Conservation (phyloP, 35 echinoderm and acorn worm species). For the Apostichopus parvimensis region DNA sequence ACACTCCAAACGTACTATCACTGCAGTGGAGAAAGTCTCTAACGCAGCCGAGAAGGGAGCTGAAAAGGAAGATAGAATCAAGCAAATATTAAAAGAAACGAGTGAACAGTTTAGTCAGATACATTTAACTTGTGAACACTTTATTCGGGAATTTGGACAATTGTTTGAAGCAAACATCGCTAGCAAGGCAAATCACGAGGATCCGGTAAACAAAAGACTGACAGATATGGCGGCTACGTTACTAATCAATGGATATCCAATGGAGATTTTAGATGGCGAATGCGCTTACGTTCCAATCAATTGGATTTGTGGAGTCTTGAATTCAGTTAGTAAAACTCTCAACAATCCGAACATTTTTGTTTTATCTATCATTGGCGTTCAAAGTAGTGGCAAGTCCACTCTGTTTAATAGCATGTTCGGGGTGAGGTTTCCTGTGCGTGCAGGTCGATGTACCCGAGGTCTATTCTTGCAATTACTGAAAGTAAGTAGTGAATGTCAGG, state of each 20-base stretch:
- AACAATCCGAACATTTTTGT: not conserved
- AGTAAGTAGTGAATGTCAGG: not conserved
- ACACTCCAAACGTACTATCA: too few relatives aligned
- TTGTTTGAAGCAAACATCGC: not conserved
- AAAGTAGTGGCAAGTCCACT: constrained; percentile 45
- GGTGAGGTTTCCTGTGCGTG: not conserved
- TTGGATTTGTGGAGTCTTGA: not conserved
- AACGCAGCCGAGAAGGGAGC: too few relatives aligned
- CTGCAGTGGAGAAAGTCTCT: too few relatives aligned
- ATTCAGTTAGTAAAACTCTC: not conserved
- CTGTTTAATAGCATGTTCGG: constrained; percentile 44
- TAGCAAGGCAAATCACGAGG: not conserved
- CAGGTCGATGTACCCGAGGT: constrained; percentile 12
- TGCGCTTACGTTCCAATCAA: not conserved
- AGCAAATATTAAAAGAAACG: too few relatives aligned
- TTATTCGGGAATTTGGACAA: constrained; percentile 6
- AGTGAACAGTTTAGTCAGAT: too few relatives aligned
- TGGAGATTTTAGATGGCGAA: constrained; percentile 33
- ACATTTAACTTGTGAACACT: not conserved
- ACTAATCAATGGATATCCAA: constrained; percentile 7
- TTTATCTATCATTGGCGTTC: constrained; percentile 18
- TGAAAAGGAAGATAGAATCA: too few relatives aligned
- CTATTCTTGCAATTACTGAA: constrained; percentile 6
- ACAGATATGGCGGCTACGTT: not conserved
- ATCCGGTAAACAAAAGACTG: not conserved